Base-by-base conservation (phyloP, 1,140 invertebrate genomes). In the Meloidogyne chitwoodi region DNA sequence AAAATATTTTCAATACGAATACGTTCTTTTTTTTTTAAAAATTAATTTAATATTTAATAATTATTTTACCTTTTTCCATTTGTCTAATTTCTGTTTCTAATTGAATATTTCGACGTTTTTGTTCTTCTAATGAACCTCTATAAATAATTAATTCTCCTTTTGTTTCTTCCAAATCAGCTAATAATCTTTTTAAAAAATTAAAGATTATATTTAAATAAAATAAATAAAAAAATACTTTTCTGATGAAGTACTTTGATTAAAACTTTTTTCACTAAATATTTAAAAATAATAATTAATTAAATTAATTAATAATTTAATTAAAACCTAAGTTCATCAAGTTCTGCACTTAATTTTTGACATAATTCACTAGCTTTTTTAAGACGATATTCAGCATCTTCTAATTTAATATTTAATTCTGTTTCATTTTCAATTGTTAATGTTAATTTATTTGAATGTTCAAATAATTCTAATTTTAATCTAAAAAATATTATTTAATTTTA, bases 251-350 rank as follows among this genome's bases (percentile, higher is more conserved):
- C 24, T 76, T 68, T 72, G 68, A 26, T 34, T 38, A 24, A 68
- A 22, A 71, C 75, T 76, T 61, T 71, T 64, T 64, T 76, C 75
- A 62, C 75, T 76, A 1, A 62, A 73, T n/a, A n/a, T n/a, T n/a
- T n/a, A 29, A 62, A 24, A 63, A 34, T 12, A 29, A 29, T 27
- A n/a, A 11, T 3, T 29, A 24, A 27, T 27, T 72, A 31, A 24
- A 71, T 19, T 62, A 29, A 48, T 5, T 1, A 6, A 8, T 22
- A 26, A 29, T 29, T 3, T 27, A 38, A n/a, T 31, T 75, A 11
- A 27, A 10, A 63, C 75, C 75, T 76, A 38, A 73, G 29, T 61
- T 76, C 67, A 27, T 76, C 75, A 27, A 76, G 31, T 38, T 76
- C 75, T 61, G 56, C n/a, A 65, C 14, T 68, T 27, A 76, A 64